A percentile compares a stretch with the other conserved stretches of the same genome.
Evolutionary conservation across 2,797 vertebrate species (phyloP).

Genomic region (Semaprochilodus insignis): DNA sequence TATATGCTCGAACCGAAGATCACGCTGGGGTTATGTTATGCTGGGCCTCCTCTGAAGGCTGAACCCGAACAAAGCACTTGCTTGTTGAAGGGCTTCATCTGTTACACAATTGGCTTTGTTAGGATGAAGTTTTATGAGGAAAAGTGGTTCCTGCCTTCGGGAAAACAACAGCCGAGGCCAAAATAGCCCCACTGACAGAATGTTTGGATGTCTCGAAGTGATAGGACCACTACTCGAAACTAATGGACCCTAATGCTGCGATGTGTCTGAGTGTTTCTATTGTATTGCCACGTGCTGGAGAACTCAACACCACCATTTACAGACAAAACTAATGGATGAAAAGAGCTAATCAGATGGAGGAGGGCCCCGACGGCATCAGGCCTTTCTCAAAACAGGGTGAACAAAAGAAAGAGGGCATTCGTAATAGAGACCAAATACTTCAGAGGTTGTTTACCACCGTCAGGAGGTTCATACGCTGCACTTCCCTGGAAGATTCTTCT

Average conservation of each 20-base stretch:
- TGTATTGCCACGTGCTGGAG: background rate
- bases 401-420: background rate
- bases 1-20: constrained; percentile 10
- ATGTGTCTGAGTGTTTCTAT: background rate
- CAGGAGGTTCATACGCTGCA: background rate
- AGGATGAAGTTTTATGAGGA: background rate
- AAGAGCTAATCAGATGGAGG: background rate
- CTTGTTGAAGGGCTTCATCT: constrained; percentile 11
- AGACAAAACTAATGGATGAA: background rate
- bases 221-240: background rate
- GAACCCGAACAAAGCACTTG: background rate
- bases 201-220: background rate
- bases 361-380: background rate
- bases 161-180: background rate
- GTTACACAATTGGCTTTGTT: constrained; percentile 26
- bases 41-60: background rate
- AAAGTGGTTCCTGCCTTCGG: background rate
- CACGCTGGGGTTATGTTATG: constrained; percentile 32
- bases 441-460: background rate
- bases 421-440: background rate
- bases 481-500: background rate
- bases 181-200: background rate
- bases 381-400: background rate
- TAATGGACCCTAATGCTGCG: background rate
- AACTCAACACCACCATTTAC: background rate